Evolutionary conservation across 2,888 invertebrate species (phyloP), one percentile per base, ranked within the genome.

Genomic region (Nephrotoma flavescens): DNA sequence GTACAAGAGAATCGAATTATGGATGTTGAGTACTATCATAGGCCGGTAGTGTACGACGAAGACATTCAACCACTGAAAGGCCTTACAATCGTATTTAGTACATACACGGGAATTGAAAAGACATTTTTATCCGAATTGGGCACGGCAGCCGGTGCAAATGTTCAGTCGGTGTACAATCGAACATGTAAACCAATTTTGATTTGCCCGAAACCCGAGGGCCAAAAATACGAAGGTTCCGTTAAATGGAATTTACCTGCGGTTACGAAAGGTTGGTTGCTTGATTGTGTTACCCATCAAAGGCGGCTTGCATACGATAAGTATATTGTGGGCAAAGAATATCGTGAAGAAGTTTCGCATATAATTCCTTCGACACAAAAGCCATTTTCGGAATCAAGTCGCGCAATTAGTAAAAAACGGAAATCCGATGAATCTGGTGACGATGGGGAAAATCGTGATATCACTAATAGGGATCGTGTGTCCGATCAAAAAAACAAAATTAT

Each of bases 151-250:
- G 97, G 97, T 0, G 97, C 96, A 2, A 88, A 86, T n/a, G 93
- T 93, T 84, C 95, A 95, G 89, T 94, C 96, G 88, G 94, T 93
- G 86, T 95, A 96, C 90, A 94, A 95, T 0, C 93, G 94, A 87
- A 93, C 93, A 88, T 95, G 95, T 0, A 96, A 95, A 0, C 98
- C 98, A 0, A 96, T 98, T 90, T 92, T 98, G 0, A 92, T 98
- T 4, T 96, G 96, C 88, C 94, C 95, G 5, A 92, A 92, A 0
- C 92, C 96, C 0, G 92, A 92, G 31, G 97, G 97, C 0, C 96
- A 95, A 89, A 98, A 98, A 90, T 96, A 96, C 90, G 92, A 92
- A 71, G 97, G 97, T 0, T 96, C 97, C 0, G 89, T 95, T 0
- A 96, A 96, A 90, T 98, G 98, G 98, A 94, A 42, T 0, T 44